These are phyloP conservation scores for Pammene fasciana DNA, from an alignment of 2,888 invertebrate genomes.

Conservation along the genomic window DNA sequence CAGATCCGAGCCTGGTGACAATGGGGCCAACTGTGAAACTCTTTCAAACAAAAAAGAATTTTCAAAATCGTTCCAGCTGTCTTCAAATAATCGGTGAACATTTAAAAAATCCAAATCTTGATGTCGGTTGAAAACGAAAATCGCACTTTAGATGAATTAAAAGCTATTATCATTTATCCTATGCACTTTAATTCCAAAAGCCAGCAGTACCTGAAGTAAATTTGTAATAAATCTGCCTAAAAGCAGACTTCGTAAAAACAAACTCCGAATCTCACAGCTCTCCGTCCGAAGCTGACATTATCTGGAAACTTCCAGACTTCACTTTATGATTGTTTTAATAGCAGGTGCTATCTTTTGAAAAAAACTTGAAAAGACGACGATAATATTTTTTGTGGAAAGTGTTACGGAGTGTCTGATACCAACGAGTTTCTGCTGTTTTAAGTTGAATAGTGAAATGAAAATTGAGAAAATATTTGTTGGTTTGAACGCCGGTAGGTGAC, in stretches of 20 bases:
- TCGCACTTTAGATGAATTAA: too few species aligned
- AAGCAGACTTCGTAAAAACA: conserved; percentile 20
- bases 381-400: conserved; percentile 30
- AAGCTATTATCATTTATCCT: too few species aligned
- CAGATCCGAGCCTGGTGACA: too few species aligned
- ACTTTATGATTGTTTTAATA: conserved; percentile 32
- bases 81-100: too few species aligned
- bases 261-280: conserved; percentile 6
- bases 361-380: conserved; percentile 22
- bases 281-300: conserved; percentile 28
- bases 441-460: neutral
- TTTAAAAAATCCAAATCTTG: too few species aligned
- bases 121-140: too few species aligned
- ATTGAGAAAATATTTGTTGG: neutral
- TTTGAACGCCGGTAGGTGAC: neutral
- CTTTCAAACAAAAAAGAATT: too few species aligned
- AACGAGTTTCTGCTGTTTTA: neutral
- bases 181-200: too few species aligned
- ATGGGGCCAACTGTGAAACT: too few species aligned
- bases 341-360: conserved; percentile 36
- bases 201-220: neutral
- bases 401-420: neutral
- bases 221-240: conserved; percentile 15
- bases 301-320: conserved; percentile 26
- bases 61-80: too few species aligned